Evolutionary conservation across 2,113 vertebrate genomes (phyloP).

Genomic region (Tor tambroides): DNA sequence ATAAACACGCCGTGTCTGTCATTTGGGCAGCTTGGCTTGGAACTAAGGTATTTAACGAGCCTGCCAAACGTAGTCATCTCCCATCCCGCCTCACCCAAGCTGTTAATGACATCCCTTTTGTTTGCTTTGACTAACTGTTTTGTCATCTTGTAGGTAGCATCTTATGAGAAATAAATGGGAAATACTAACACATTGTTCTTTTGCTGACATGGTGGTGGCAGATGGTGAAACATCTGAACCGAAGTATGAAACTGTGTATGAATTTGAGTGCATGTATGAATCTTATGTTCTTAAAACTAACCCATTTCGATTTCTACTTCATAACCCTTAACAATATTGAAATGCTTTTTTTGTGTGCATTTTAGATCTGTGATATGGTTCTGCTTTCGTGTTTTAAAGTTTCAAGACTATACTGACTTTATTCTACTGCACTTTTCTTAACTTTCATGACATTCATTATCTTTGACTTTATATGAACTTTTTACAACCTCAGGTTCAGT

Average conservation of each 20-base stretch:
- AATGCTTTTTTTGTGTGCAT: not conserved
- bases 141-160: constrained; percentile 28
- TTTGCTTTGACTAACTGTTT: constrained; percentile 29
- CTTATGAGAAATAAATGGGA: constrained; percentile 15
- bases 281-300: not conserved
- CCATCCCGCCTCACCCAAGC: not conserved
- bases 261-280: constrained; percentile 15
- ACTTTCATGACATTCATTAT: not conserved
- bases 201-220: not conserved
- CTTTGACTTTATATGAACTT: not conserved
- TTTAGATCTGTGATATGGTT: not conserved
- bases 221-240: not conserved
- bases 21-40: constrained; percentile 99
- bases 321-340: not conserved
- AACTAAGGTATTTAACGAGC: constrained; percentile 92
- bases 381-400: not conserved
- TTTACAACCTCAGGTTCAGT: not conserved
- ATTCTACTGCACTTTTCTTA: not conserved
- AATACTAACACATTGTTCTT: constrained; percentile 10
- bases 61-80: constrained; percentile 64
- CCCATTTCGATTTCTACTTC: not conserved
- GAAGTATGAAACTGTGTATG: not conserved
- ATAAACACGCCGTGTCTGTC: constrained; percentile 95
- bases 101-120: constrained; percentile 32
- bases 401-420: not conserved